Percentiles rank a stretch among this genome's conserved stretches.
Evolutionary conservation across 2,797 vertebrate genomes (phyloP).

Genomic region (Pseudotriccus pelzelni): DNA sequence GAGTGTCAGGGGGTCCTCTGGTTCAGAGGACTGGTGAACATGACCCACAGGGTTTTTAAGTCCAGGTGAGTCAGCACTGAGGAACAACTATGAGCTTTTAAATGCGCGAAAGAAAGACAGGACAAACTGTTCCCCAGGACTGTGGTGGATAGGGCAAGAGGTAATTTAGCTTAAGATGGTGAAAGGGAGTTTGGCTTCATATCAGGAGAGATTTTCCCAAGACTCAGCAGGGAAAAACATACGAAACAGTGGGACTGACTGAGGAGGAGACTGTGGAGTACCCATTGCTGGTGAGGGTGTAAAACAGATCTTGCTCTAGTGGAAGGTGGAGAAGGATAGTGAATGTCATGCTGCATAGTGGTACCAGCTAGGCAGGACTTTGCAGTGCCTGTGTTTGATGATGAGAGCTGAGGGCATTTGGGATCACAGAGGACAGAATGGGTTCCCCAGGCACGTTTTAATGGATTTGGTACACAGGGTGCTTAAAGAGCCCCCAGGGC

Average conservation of each 20-base stretch:
- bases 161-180: background rate
- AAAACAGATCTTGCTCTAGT: background rate
- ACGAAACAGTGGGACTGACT: background rate
- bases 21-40: background rate
- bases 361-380: background rate
- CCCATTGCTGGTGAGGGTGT: background rate
- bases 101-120: background rate
- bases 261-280: background rate
- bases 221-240: accelerated
- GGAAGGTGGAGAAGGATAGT: background rate
- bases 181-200: background rate
- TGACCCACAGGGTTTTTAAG: background rate
- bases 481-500: background rate
- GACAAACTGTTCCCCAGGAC: background rate
- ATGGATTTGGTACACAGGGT: background rate
- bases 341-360: background rate
- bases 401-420: background rate
- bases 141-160: background rate
- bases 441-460: background rate
- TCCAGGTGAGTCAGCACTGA: background rate
- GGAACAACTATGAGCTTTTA: background rate
- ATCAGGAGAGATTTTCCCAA: background rate
- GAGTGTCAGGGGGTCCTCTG: background rate
- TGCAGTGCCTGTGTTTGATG: background rate
- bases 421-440: background rate